Conservation (phyloP, 2,113 vertebrate species). For the Pithys albifrons region DNA sequence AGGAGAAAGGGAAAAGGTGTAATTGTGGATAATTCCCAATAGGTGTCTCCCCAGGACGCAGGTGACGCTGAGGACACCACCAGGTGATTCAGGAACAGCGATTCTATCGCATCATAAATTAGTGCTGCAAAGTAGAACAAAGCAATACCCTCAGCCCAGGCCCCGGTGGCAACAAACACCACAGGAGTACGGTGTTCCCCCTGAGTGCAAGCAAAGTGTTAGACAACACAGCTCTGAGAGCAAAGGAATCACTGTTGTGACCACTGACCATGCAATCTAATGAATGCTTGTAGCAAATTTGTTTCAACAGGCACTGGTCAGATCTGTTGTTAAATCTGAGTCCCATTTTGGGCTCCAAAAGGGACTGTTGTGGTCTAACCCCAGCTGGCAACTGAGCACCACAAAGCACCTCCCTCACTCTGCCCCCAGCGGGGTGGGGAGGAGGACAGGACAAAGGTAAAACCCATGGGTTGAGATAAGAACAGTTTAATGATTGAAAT, state of each 20-base stretch:
- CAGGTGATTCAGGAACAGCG: neutral
- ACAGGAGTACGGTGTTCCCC: neutral
- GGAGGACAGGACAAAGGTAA: neutral
- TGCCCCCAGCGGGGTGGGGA: neutral
- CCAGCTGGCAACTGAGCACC: neutral
- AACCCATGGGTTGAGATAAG: neutral
- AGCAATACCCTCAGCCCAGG: neutral
- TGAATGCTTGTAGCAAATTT: neutral
- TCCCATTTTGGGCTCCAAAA: neutral
- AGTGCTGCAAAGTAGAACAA: neutral
- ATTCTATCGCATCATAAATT: neutral
- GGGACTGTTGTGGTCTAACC: neutral
- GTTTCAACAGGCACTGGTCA: neutral
- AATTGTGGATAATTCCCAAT: neutral
- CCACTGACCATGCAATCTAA: neutral
- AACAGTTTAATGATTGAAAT: slow-evolving; percentile 14
- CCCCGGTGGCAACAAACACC: neutral
- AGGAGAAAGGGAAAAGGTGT: neutral
- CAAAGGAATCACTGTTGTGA: neutral
- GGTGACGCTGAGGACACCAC: neutral
- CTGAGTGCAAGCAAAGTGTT: neutral
- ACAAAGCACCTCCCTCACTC: neutral
- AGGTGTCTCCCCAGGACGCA: neutral
- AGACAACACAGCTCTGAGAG: neutral
- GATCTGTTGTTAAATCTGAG: neutral